Evolutionary conservation across 2,888 invertebrate species (phyloP).

Genomic region (Furcula furcula): DNA sequence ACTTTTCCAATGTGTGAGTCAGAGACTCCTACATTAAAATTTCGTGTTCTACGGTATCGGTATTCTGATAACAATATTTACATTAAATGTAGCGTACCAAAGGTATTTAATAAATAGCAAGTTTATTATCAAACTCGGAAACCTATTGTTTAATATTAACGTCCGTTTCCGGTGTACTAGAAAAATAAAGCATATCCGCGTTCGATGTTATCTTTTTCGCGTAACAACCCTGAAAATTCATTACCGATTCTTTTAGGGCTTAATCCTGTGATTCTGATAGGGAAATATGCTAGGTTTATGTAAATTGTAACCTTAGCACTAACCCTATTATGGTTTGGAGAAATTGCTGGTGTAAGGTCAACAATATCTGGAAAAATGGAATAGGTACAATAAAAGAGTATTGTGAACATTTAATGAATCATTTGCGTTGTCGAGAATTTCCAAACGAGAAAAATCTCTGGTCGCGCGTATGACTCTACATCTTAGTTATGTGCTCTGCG

Average conservation of each 20-base stretch:
- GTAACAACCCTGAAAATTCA: slow-evolving; percentile 20
- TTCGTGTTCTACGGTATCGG: background rate
- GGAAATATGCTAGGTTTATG: slow-evolving; percentile 19
- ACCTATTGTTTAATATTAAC: slow-evolving; percentile 4
- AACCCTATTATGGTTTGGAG: too few relatives aligned
- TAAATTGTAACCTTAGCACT: too few relatives aligned
- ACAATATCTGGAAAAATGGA: too few relatives aligned
- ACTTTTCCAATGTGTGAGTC: background rate
- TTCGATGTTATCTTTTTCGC: slow-evolving; percentile 13
- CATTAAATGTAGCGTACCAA: background rate
- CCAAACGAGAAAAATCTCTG: too few relatives aligned
- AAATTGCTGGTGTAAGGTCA: too few relatives aligned
- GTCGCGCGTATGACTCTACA: too few relatives aligned
- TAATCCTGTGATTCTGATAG: slow-evolving; percentile 13
- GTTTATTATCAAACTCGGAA: background rate
- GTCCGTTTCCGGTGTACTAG: slow-evolving; percentile 7
- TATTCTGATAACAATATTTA: background rate
- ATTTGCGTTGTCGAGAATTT: too few relatives aligned
- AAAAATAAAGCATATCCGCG: slow-evolving; percentile 1
- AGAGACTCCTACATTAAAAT: background rate
- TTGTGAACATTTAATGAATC: too few relatives aligned
- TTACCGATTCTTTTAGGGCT: slow-evolving; percentile 15
- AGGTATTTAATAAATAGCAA: background rate
- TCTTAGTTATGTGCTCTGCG: too few relatives aligned
- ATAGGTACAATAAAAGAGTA: too few relatives aligned